These are phyloP conservation scores for Camponotus pennsylvanicus DNA, from an alignment of 1,140 invertebrate species.

Conservation along the genomic window DNA sequence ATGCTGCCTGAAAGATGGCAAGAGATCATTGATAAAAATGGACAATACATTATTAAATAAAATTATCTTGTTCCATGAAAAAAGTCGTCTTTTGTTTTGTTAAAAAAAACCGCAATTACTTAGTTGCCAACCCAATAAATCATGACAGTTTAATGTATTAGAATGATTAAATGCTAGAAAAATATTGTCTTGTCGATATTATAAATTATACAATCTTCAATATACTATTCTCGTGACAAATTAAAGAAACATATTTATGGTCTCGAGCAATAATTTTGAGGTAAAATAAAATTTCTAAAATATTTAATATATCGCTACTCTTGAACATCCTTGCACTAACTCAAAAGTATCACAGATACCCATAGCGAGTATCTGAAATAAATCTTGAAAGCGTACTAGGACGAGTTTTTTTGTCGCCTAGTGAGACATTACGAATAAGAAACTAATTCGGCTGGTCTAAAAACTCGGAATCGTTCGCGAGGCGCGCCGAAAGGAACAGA, in stretches of 20 bases:
- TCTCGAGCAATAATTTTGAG: neutral
- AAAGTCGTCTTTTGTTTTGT: no score
- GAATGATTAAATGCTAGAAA: neutral
- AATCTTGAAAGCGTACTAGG: neutral
- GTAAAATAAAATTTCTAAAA: neutral
- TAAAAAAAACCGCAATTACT: no score
- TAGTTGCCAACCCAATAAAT: neutral
- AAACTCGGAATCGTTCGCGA: slow-evolving; percentile 28
- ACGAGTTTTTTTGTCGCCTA: slow-evolving; percentile 21
- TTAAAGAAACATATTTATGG: neutral
- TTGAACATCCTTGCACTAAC: neutral
- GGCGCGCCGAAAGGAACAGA: slow-evolving; percentile 40
- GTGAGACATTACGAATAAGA: slow-evolving; percentile 46
- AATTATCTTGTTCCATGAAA: no score
- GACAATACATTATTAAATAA: no score
- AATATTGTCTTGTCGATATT: neutral
- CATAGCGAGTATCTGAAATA: slow-evolving; percentile 30
- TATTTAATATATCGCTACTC: neutral
- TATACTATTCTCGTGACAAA: neutral
- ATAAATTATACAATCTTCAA: neutral
- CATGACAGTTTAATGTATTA: neutral
- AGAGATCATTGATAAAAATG: no score
- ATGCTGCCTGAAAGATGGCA: no score
- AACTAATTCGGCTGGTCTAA: slow-evolving; percentile 44
- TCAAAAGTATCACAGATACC: slow-evolving; percentile 1